A percentile compares a stretch with the other conserved stretches of the same genome.
Conservation (phyloP, 2,113 vertebrate genomes). For the Lepus americanus region DNA sequence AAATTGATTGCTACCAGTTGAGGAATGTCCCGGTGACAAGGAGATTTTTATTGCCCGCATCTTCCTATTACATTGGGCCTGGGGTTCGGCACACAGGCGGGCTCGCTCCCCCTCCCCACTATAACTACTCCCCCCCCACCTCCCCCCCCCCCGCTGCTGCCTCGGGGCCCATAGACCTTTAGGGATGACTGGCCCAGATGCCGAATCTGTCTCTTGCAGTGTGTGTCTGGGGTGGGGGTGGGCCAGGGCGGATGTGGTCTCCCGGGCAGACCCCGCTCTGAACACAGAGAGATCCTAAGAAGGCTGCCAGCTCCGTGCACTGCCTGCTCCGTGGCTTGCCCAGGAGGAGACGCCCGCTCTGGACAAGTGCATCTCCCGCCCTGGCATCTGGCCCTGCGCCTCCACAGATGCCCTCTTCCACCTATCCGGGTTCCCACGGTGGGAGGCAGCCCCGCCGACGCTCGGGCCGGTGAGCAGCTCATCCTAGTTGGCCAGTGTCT, state of each 20-base stretch:
- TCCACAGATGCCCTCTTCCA: neutral
- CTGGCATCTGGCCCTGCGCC: neutral
- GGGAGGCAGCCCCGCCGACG: neutral
- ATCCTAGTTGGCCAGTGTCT: neutral
- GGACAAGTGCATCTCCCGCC: neutral
- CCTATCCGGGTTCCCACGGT: neutral
- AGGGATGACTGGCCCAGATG: neutral
- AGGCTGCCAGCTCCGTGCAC: neutral
- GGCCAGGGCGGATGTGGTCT: accelerated
- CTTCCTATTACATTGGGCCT: constrained; percentile 78
- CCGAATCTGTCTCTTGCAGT: neutral
- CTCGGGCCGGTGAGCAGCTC: neutral
- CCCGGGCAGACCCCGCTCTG: neutral
- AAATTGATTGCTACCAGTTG: constrained; percentile 86
- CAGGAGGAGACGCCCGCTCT: neutral
- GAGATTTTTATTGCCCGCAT: constrained; percentile 85
- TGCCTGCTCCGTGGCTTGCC: neutral
- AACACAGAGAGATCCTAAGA: neutral
- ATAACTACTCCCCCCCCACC: too few relatives aligned
- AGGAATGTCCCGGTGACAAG: constrained; percentile 87
- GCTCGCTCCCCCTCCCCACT: neutral
- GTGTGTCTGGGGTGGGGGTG: accelerated
- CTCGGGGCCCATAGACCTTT: neutral
- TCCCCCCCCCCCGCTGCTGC: too few relatives aligned
- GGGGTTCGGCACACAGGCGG: constrained; percentile 66